phyloP scores from a whole-genome alignment of 2,797 vertebrate species.

The Melanogrammus aeglefinus region DNA sequence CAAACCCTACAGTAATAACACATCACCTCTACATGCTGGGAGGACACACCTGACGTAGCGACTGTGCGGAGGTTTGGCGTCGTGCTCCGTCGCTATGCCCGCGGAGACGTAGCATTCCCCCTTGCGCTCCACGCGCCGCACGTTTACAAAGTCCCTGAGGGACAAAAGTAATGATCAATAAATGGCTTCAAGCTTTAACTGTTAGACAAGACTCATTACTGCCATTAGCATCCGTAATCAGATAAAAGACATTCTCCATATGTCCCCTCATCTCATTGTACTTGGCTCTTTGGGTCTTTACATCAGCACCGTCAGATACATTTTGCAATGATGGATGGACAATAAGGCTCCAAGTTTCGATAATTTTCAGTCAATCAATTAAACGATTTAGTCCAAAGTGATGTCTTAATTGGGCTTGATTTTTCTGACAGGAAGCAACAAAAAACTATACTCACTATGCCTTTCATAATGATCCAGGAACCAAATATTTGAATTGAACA shows the following conservation, averaged over 20 bases:
- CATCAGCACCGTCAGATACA: no score
- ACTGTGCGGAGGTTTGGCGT: slow-evolving; percentile 76
- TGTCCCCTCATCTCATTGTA: neutral
- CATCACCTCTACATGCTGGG: neutral
- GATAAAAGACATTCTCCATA: neutral
- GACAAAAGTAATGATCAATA: neutral
- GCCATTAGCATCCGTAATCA: neutral
- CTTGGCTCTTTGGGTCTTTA: neutral
- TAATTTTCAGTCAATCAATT: no score
- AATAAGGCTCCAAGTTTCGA: no score
- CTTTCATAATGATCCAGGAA: no score
- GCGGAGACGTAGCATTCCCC: slow-evolving; percentile 89
- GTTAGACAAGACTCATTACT: neutral
- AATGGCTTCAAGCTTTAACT: no score
- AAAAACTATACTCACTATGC: no score
- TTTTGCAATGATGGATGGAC: no score
- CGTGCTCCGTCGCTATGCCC: slow-evolving; percentile 85
- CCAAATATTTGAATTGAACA: no score
- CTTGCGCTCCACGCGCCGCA: slow-evolving; percentile 88
- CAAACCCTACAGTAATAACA: neutral
- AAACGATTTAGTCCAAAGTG: no score
- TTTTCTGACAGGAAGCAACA: no score
- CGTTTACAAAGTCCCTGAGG: slow-evolving; percentile 91
- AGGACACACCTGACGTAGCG: slow-evolving; percentile 85
- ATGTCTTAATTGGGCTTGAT: no score